Conservation (phyloP, 2,888 invertebrate genomes). For the Ctena decussata region DNA sequence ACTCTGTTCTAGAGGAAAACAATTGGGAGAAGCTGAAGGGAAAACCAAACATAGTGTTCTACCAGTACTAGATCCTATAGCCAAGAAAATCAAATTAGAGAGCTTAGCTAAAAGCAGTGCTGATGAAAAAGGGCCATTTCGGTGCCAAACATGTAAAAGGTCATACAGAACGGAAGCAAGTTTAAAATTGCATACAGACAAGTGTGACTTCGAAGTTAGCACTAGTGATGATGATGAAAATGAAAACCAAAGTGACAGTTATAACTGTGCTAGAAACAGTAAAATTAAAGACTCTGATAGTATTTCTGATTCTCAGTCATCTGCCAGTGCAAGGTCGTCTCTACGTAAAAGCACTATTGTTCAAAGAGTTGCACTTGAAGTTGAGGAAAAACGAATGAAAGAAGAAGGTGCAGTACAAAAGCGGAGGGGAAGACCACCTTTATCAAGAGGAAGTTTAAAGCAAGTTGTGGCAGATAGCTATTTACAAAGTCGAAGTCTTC, state of each 20-base stretch:
- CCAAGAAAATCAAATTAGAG: constrained; percentile 88
- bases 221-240: constrained; percentile 85
- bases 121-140: constrained; percentile 90
- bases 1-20: not conserved
- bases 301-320: not conserved
- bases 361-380: constrained; percentile 65
- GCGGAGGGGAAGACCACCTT: constrained; percentile 18
- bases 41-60: not conserved
- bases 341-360: constrained; percentile 65
- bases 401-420: constrained; percentile 35
- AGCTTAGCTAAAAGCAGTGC: constrained; percentile 84
- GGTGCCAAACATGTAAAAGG: constrained; percentile 95
- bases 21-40: not conserved
- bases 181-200: constrained; percentile 83
- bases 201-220: constrained; percentile 87
- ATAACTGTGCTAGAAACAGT: not conserved
- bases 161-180: constrained; percentile 86
- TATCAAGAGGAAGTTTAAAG: not conserved
- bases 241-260: constrained; percentile 4
- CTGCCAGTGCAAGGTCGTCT: constrained; percentile 35
- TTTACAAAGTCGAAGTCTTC: not conserved
- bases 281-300: not conserved
- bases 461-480: not conserved
- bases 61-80: constrained; percentile 86
- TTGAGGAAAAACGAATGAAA: constrained; percentile 63